Conservation (phyloP, 2,797 vertebrate genomes). For the Taenioides sp. region DNA sequence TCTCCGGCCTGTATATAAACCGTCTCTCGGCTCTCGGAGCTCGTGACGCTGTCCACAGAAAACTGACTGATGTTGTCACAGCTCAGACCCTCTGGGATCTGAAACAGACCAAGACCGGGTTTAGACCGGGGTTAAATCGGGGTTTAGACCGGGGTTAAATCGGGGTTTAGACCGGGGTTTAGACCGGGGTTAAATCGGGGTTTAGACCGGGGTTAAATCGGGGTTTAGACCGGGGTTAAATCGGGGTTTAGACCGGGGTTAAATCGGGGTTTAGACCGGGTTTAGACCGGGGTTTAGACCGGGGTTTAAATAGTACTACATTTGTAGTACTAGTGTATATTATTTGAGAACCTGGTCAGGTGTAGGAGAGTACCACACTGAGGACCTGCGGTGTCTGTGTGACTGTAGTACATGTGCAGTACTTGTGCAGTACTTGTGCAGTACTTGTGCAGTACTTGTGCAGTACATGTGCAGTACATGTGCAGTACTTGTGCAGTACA, state of each 20-base stretch:
- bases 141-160: not conserved
- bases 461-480: too few species aligned
- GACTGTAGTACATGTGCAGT: too few species aligned
- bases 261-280: too few species aligned
- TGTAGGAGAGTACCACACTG: too few species aligned
- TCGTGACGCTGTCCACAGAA: conserved; percentile 96
- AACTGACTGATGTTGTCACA: conserved; percentile 99
- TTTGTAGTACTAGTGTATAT: too few species aligned
- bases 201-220: not conserved
- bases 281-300: not conserved
- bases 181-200: not conserved
- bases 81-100: conserved; percentile 83
- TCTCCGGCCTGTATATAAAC: conserved; percentile 95
- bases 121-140: not conserved
- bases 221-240: not conserved
- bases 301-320: too few species aligned
- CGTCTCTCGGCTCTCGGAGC: conserved; percentile 94
- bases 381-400: too few species aligned
- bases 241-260: not conserved
- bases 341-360: too few species aligned
- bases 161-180: not conserved
- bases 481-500: too few species aligned
- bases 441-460: too few species aligned
- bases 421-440: too few species aligned
- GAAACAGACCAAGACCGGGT: not conserved